Evolutionary conservation across 2,797 vertebrate species (phyloP), one percentile per base, ranked within the genome.

Genomic region (Chelonia mydas): DNA sequence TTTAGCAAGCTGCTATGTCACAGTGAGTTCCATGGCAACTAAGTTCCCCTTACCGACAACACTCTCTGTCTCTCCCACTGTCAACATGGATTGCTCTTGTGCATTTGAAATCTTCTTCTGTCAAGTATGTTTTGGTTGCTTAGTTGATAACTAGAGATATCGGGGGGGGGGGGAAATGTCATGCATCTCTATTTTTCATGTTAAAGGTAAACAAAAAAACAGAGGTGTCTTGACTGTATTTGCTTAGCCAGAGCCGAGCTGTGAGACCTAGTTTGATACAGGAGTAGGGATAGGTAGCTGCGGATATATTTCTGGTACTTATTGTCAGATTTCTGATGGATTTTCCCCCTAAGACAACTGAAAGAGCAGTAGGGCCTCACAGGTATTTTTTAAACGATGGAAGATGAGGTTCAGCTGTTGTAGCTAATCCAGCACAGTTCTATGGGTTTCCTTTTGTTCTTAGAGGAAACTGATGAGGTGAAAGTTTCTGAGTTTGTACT

Each of bases 161-260:
- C 83, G 82, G 80, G 80, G 83, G 83, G 82, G 80, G 80, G 83
- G 83, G 91, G 54, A 28, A 92, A 90, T 49, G 45, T 31, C 89
- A 94, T 72, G 88, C 41, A 82, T 16, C 23, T 81, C 47, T 72
- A 3, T 81, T 85, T 93, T 95, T 74, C 53, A 82, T 90, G 80
- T 59, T 87, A 96, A 93, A 95, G 31, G 15, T 89, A 94, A 95
- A 96, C 54, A 94, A 83, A 86, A 94, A 91, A 95, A 84, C n/a
- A 92, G 83, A 96, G 65, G 31, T 28, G 59, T 53, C 27, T 79
- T 82, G 37, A 33, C 50, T 90, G 45, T 50, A 83, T 89, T 83
- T 91, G 74, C 53, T 90, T 89, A 86, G 57, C 33, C 57, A 87
- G 37, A 41, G 27, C 68, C 84, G 27, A 72, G 89, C 90, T 94